phyloP scores from a whole-genome alignment of 2,888 invertebrate species.

The Eubasilissa splendida region DNA sequence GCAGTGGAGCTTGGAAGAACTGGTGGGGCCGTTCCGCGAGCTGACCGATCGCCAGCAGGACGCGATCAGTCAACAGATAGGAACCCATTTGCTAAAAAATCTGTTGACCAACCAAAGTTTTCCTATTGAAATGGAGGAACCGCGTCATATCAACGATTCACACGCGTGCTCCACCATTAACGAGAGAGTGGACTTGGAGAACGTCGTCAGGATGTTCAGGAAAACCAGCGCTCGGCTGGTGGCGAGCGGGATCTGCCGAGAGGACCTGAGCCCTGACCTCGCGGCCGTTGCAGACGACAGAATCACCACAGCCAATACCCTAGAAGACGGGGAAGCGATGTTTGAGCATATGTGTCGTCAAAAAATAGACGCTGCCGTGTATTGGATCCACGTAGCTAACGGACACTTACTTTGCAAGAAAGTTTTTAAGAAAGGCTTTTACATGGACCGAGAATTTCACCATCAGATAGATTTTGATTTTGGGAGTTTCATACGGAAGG shows the following conservation, averaged over 20 bases:
- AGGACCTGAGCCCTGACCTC: not conserved
- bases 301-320: not conserved
- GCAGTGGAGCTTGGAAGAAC: not conserved
- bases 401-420: not conserved
- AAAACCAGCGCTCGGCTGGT: not conserved
- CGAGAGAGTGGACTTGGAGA: not conserved
- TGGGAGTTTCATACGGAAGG: not conserved
- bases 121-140: not conserved
- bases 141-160: not conserved
- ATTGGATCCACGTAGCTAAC: not conserved
- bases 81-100: not conserved
- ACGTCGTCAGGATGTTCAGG: not conserved
- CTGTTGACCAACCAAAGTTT: not conserved
- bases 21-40: not conserved
- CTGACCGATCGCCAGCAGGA: not conserved
- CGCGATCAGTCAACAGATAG: not conserved
- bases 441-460: not conserved
- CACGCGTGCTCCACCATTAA: not conserved
- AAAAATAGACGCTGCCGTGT: not conserved
- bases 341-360: not conserved
- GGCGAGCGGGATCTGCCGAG: not conserved
- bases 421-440: not conserved
- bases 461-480: not conserved
- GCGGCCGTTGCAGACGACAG: not conserved
- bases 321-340: not conserved